Evolutionary conservation across 2,888 invertebrate genomes (phyloP).

Genomic region (Andrena dorsata): DNA sequence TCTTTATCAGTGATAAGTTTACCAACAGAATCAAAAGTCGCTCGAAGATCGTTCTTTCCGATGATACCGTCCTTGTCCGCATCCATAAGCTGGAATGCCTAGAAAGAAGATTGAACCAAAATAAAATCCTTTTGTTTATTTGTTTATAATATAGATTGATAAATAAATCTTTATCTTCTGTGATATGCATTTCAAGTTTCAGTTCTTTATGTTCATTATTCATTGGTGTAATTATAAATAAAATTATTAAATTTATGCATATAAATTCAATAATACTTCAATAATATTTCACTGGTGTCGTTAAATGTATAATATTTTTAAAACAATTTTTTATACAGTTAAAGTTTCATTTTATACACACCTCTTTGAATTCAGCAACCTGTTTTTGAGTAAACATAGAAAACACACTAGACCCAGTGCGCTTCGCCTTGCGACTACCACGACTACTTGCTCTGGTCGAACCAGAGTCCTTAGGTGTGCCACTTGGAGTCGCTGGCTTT

Average conservation of each 20-base stretch:
- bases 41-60: constrained; percentile 95
- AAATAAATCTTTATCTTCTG: neutral
- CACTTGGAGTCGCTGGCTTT: constrained; percentile 86
- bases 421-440: constrained; percentile 92
- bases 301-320: constrained; percentile 2
- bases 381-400: constrained; percentile 98
- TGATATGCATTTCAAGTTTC: neutral
- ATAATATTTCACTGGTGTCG: too few relatives aligned
- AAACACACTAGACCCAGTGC: constrained; percentile 97
- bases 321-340: neutral
- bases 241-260: neutral
- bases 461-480: constrained; percentile 86
- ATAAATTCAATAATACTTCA: too few relatives aligned
- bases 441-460: constrained; percentile 91
- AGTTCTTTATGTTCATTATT: neutral
- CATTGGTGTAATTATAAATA: neutral
- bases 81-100: constrained; percentile 98
- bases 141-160: neutral
- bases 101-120: constrained; percentile 49
- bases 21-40: constrained; percentile 96
- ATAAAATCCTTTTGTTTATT: neutral
- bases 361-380: constrained; percentile 98
- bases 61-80: constrained; percentile 97
- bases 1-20: constrained; percentile 96
- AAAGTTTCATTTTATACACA: constrained; percentile 75